Base-by-base conservation (phyloP, 2,888 invertebrate species). In the Rhagonycha fulva region DNA sequence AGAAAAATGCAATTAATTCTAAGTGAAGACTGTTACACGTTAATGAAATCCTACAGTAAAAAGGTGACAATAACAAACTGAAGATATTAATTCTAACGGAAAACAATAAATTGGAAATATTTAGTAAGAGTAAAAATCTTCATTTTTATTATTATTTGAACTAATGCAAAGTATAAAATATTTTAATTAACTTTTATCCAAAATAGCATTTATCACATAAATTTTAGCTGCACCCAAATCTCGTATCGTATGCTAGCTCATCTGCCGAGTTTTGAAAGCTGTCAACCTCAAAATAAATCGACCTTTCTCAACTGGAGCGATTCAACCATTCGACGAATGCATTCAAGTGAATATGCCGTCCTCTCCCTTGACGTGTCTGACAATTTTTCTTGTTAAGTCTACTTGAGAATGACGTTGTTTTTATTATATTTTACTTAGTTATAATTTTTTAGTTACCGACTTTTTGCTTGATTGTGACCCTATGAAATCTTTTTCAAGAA, bases 201-300 rank as follows among this genome's bases (percentile, higher is more conserved):
- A 63, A 71, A 69, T 71, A 66, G 74, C 76, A 78, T 74, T 73
- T 78, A 76, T 78, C 71, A 68, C 69, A 68, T 71, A 75, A 77
- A 60, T 67, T 24, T 70, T 19, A 72, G 70, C 73, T 66, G 47
- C 68, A 66, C 74, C 24, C 68, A 72, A 72, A 73, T 70, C 72
- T 72, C 69, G 70, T 74, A 73, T 71, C 74, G 28, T 71, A 76
- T 76, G 76, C 72, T 75, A 74, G 74, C 70, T 78, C 80, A 79
- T 79, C 78, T 79, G 78, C 81, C 77, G 80, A 79, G 78, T 80
- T 79, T 76, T 78, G 81, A 80, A 80, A 79, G 79, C 76, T 80
- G 81, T 81, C 81, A 79, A 78, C 74, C 79, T 75, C 76, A 81
- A 81, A 81, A 81, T 81, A 81, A 81, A 80, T 81, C 79, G 81